These are phyloP conservation scores for Scophthalmus maximus DNA, from an alignment of 2,113 vertebrate genomes.

Conservation along the genomic window DNA sequence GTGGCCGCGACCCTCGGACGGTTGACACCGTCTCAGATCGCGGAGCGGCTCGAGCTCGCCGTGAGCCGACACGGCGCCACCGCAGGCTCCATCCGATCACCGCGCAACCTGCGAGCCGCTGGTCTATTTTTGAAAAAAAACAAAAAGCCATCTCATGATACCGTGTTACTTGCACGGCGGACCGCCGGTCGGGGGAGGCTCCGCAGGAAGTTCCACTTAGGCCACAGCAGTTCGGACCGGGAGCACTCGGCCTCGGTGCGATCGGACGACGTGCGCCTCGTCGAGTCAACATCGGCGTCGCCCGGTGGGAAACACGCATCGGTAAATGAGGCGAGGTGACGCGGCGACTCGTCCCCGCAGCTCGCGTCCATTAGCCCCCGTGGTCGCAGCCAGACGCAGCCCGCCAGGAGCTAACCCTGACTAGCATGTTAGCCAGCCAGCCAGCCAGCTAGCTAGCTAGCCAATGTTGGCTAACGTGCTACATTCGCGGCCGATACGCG, in stretches of 20 bases:
- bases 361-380: conserved; percentile 9
- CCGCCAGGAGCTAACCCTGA: neutral
- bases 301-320: neutral
- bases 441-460: conserved; percentile 59
- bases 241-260: conserved; percentile 50
- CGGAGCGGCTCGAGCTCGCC: neutral
- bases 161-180: neutral
- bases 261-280: conserved; percentile 46
- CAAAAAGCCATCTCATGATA: neutral
- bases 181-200: neutral
- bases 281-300: conserved; percentile 30
- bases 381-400: neutral
- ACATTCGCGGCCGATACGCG: conserved; percentile 40
- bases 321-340: neutral
- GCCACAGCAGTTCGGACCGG: conserved; percentile 71
- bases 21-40: neutral
- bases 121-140: neutral
- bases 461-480: conserved; percentile 62
- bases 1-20: too few relatives aligned
- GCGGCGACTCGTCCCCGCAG: too few relatives aligned
- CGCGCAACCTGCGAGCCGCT: neutral
- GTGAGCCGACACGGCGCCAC: conserved; percentile 19
- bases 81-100: neutral
- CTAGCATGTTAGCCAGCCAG: conserved; percentile 12
- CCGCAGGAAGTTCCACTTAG: conserved; percentile 69